phyloP scores from a whole-genome alignment of 2,888 invertebrate species.

The Apodemia zela region DNA sequence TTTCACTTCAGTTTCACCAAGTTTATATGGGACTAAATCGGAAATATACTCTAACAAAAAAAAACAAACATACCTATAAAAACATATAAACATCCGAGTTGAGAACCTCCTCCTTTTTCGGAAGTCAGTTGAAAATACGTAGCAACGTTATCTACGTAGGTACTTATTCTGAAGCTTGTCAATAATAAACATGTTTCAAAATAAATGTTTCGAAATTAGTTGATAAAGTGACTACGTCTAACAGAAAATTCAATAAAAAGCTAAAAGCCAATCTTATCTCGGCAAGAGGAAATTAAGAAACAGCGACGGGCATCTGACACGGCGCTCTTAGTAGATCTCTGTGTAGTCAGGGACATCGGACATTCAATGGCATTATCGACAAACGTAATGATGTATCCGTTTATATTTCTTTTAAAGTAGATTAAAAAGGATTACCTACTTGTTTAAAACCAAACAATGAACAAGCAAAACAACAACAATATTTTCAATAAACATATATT shows the following conservation, averaged over 20 bases:
- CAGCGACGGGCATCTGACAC: constrained; percentile 79
- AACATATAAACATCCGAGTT: no score
- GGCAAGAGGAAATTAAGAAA: constrained; percentile 78
- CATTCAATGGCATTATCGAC: constrained; percentile 26
- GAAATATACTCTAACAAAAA: no score
- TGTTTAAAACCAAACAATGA: no score
- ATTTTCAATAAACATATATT: no score
- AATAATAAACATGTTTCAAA: constrained; percentile 18
- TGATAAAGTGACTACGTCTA: constrained; percentile 60
- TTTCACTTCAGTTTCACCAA: no score
- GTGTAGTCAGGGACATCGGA: constrained; percentile 47
- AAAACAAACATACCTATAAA: no score
- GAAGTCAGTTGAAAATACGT: no score
- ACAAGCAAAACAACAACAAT: no score
- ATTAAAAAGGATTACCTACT: neutral
- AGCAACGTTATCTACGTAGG: no score
- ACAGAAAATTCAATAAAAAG: constrained; percentile 80
- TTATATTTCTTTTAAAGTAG: neutral
- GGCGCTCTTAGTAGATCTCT: constrained; percentile 72
- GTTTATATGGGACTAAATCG: no score
- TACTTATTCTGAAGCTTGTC: no score
- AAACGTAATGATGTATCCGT: neutral
- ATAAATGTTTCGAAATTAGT: constrained; percentile 43
- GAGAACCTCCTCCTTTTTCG: no score
- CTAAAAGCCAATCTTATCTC: constrained; percentile 81